phyloP scores from a whole-genome alignment of 1,140 invertebrate genomes.

The Physella acuta region DNA sequence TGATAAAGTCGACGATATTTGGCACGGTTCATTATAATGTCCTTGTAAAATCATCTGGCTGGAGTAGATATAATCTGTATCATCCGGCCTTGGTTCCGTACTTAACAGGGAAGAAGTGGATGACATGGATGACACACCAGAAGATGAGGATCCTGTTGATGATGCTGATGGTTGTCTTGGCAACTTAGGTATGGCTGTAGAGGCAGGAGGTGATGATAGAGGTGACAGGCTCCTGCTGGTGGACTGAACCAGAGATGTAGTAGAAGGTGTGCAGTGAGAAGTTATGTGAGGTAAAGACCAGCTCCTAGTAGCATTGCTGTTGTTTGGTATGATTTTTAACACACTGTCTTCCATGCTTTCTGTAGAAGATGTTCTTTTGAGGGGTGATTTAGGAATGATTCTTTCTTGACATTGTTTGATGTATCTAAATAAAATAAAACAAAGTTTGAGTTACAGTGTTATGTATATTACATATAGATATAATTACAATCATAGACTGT shows the following conservation, averaged over 20 bases:
- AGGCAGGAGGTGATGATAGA: background rate
- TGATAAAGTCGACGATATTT: no score
- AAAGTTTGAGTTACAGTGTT: no score
- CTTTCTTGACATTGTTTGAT: constrained; percentile 12
- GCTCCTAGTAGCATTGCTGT: background rate
- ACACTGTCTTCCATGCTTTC: background rate
- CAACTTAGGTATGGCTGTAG: background rate
- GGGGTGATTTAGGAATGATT: background rate
- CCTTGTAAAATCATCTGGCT: constrained; percentile 24
- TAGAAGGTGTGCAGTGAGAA: background rate
- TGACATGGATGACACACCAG: constrained; percentile 5
- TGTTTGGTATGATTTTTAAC: background rate
- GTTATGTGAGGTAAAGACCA: constrained; percentile 11
- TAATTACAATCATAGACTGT: background rate
- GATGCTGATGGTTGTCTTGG: constrained; percentile 15
- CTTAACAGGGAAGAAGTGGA: background rate
- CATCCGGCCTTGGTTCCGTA: background rate
- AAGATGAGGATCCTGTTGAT: constrained; percentile 19
- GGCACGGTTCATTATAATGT: constrained; percentile 7
- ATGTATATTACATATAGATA: no score
- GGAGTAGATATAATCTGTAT: constrained; percentile 1
- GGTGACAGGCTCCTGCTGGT: background rate
- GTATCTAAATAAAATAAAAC: constrained; percentile 16
- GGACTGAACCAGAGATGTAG: background rate
- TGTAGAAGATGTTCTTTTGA: constrained; percentile 5